Evolutionary conservation across 2,888 invertebrate species (phyloP).

Genomic region (Emmelina monodactyla): DNA sequence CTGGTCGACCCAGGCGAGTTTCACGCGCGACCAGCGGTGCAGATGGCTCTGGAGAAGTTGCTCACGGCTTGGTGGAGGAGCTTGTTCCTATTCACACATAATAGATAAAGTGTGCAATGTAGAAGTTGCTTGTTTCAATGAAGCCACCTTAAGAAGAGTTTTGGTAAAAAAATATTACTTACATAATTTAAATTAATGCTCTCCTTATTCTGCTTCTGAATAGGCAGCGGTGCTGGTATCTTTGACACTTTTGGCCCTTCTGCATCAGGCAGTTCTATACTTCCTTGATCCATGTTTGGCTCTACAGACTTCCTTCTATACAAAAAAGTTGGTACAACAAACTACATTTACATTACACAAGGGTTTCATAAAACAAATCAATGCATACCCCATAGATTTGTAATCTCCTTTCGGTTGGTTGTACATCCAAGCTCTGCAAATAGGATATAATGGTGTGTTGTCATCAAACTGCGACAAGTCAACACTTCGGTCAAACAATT

Average conservation of each 20-base stretch:
- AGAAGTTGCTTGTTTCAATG: too few species aligned
- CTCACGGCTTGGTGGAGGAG: slow-evolving; percentile 62
- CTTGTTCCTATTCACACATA: too few species aligned
- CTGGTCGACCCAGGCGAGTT: slow-evolving; percentile 77
- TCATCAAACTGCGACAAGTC: slow-evolving; percentile 92
- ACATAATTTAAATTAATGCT: slow-evolving; percentile 70
- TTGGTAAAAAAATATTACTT: too few species aligned
- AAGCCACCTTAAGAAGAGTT: too few species aligned
- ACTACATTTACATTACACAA: too few species aligned
- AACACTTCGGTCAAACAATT: slow-evolving; percentile 92
- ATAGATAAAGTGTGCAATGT: too few species aligned
- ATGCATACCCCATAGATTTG: slow-evolving; percentile 30
- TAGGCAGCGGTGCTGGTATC: slow-evolving; percentile 67
- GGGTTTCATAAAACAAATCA: not conserved
- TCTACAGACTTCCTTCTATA: too few species aligned
- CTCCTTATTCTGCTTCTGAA: slow-evolving; percentile 60
- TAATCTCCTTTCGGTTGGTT: slow-evolving; percentile 74
- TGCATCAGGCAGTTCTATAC: slow-evolving; percentile 69
- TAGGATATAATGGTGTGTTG: slow-evolving; percentile 88
- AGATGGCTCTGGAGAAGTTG: slow-evolving; percentile 69
- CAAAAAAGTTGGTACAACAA: too few species aligned
- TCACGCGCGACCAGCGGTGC: slow-evolving; percentile 74
- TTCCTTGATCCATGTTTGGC: too few species aligned
- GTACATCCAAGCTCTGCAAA: slow-evolving; percentile 93
- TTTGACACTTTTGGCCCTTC: slow-evolving; percentile 62